Percentiles rank a stretch among this genome's conserved stretches.
Evolutionary conservation across 2,888 invertebrate genomes (phyloP).

Genomic region (Trichopoda pennipes): DNA sequence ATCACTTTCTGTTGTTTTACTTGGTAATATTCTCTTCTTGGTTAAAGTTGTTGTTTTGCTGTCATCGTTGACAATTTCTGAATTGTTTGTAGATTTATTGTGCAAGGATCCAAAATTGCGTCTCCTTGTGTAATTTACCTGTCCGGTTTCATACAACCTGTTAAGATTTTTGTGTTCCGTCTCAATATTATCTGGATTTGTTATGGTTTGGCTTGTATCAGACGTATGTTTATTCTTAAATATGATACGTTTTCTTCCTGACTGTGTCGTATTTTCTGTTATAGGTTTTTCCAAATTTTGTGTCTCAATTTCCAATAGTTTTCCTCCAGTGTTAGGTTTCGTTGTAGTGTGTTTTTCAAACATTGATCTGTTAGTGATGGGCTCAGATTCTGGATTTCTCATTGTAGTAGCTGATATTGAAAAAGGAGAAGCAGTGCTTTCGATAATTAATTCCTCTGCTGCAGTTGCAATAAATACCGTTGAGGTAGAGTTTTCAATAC

Average conservation of each 20-base stretch:
- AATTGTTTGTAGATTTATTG: no score
- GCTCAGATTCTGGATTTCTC: not conserved
- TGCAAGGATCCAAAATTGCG: no score
- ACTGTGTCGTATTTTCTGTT: slow-evolving; percentile 44
- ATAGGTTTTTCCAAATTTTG: not conserved
- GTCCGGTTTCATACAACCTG: no score
- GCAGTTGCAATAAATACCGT: not conserved
- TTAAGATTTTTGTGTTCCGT: no score
- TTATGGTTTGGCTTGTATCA: not conserved
- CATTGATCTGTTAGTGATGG: no score
- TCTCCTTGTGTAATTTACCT: no score
- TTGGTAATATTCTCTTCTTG: not conserved
- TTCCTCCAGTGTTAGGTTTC: not conserved
- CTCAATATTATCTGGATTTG: not conserved
- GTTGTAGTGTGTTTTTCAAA: no score
- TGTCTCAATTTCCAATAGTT: not conserved
- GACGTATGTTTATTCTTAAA: not conserved
- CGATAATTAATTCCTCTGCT: not conserved
- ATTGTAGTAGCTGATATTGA: slow-evolving; percentile 17
- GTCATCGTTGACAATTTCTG: no score
- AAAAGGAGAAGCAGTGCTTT: not conserved
- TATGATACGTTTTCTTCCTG: slow-evolving; percentile 57
- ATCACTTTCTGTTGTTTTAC: not conserved
- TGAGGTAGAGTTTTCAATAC: not conserved
- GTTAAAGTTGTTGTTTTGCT: no score